These are phyloP conservation scores for Eurypyga helias DNA, from an alignment of 2,113 vertebrate species.

Conservation along the genomic window DNA sequence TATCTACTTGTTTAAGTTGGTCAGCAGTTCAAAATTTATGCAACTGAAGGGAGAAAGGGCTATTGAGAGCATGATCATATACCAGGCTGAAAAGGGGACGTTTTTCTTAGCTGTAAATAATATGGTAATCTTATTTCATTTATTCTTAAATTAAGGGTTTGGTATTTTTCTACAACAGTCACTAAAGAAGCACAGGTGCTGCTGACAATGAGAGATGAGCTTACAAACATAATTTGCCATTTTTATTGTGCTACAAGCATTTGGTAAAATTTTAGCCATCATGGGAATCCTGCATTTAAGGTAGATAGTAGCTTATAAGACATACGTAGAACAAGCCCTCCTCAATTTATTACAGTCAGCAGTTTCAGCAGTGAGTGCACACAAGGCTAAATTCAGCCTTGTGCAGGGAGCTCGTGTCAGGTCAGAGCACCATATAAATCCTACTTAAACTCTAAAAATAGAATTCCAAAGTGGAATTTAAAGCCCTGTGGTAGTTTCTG, in stretches of 20 bases:
- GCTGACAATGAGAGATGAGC: background rate
- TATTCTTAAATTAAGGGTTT: background rate
- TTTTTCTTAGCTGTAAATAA: background rate
- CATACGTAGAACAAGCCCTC: background rate
- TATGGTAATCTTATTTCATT: background rate
- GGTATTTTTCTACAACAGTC: background rate
- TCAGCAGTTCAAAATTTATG: background rate
- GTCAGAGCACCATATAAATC: conserved; percentile 23
- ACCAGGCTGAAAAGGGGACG: background rate
- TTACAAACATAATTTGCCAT: background rate
- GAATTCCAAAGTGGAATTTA: conserved; percentile 25
- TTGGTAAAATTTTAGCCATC: background rate
- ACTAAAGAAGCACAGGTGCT: background rate
- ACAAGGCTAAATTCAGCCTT: conserved; percentile 30
- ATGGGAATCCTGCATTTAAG: background rate
- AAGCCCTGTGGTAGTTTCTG: background rate
- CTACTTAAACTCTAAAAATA: conserved; percentile 36
- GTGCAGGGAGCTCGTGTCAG: background rate
- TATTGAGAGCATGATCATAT: background rate
- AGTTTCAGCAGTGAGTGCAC: background rate
- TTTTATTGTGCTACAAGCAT: background rate
- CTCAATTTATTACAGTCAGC: conserved; percentile 19
- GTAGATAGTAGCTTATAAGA: background rate
- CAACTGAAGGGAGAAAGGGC: background rate
- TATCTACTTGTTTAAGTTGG: background rate